Evolutionary conservation across 2,797 vertebrate species (phyloP), one percentile per base, ranked within the genome.

Genomic region (Varecia variegata): DNA sequence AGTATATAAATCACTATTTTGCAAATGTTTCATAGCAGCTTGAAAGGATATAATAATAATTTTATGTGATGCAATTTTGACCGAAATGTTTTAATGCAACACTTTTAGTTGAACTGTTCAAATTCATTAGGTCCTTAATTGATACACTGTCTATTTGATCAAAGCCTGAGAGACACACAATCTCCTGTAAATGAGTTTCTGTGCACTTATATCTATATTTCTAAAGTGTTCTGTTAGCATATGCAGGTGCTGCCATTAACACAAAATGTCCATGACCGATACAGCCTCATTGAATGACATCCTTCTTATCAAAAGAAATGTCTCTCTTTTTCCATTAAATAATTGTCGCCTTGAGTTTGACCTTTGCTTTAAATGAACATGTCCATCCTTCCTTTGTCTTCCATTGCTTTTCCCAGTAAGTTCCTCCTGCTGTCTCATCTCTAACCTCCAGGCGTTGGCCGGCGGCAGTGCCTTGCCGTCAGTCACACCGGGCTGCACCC

Each of bases 391-490:
- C 70, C 47, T 23, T 45, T 54, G 17, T 13, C 27, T 17, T 6
- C 17, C 52, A 47, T 38, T 18, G 43, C 38, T 45, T 32, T 17
- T 6, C 21, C 20, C 65, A 1, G 5, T 7, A 9, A 9, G 10
- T 18, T 17, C 17, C 3, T 25, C 27, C 21, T 56, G 21, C 2
- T 12, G 15, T 27, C 74, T 47, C 14, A 15, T 15, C 85, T 2
- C 13, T 15, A 38, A 38, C 13, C 43, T 54, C 12, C 0, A 1
- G 4, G 5, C 5, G 3, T 21, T 20, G 5, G 2, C 25, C 8
- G 0, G 17, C 3, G n/a, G 40, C 38, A 2, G 27, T 0, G 0
- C 35, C 1, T 0, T 30, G 0, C 35, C 1, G 0, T n/a, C 68
- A 3, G 3, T 18, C 40, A 65, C 9, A 6, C 0, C 6, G 7